Conservation (phyloP, 2,113 vertebrate genomes). For the Eurypyga helias region DNA sequence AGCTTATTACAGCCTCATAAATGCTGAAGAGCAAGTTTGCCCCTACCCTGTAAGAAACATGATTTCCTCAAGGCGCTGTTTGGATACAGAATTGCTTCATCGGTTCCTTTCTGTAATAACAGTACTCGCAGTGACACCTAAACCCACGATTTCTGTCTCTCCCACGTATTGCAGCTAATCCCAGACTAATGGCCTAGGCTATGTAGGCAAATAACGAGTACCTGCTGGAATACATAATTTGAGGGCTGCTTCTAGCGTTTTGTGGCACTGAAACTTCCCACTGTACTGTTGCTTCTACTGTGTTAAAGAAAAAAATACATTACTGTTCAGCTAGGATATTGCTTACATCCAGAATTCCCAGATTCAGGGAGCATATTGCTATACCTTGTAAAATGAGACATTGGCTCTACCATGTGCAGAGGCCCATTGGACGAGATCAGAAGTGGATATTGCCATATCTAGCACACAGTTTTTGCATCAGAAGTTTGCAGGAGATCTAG, state of each 20-base stretch:
- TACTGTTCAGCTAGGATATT: accelerated
- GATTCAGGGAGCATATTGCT: background rate
- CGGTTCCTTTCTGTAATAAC: background rate
- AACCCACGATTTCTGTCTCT: conserved; percentile 4
- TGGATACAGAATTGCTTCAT: conserved; percentile 4
- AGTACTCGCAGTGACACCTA: background rate
- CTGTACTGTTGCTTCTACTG: background rate
- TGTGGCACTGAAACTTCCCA: background rate
- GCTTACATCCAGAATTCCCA: background rate
- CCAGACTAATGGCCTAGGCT: background rate
- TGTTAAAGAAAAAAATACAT: background rate
- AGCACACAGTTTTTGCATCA: background rate
- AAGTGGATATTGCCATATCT: background rate
- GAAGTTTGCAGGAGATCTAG: background rate
- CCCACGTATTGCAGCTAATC: background rate
- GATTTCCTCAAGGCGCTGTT: conserved; percentile 47
- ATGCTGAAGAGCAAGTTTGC: background rate
- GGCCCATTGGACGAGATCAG: background rate
- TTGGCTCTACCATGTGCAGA: background rate
- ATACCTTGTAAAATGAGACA: background rate
- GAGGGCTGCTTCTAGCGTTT: background rate
- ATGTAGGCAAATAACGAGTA: background rate
- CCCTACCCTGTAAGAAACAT: background rate
- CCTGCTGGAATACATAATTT: background rate
- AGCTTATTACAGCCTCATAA: background rate